Base-by-base conservation (phyloP, 2,888 invertebrate genomes). In the Metopia argyrocephala region DNA sequence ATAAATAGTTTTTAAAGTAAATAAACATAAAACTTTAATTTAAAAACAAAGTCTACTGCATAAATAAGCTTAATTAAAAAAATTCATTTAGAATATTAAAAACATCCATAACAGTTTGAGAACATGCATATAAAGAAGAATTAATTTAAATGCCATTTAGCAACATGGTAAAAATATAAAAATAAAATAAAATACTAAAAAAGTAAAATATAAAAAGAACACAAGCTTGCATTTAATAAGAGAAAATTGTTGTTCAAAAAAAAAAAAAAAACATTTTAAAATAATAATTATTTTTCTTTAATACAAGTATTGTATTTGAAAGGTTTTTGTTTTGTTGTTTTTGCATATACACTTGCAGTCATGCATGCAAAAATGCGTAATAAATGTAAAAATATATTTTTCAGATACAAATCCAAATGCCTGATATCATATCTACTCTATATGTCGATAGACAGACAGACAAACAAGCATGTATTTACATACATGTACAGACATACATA, bases 211-310 rank as follows among this genome's bases (percentile, higher is more conserved):
- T 20, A 25, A 21, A 12, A 20, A 57, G n/a, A n/a, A n/a, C n/a
- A n/a, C 25, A 52, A 21, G 4, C 12, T 38, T n/a, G 46, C 27
- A 27, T 18, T 23, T 69, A 23, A 20, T 25, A n/a, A n/a, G 15
- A 18, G 21, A 4, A 7, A 45, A 38, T 45, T 62, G 0, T 66
- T 52, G 38, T 23, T 0, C 28, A 46, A 23, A 23, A 61, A 57
- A 61, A 68, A 54, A 48, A 56, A 56, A 76, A 76, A 9, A 69
- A 62, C 54, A 76, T 62, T 56, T 78, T 70, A 70, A n/a, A 78
- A 78, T 78, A 71, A 71, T 78, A 78, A 78, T 78, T 78, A 71
- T 52, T 78, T 65, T 61, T 78, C 59, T 23, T 66, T 71, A 12
- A 12, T 38, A 38, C 9, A 12, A 12, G 3, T 38, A 38, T 38